A percentile compares a stretch with the other conserved stretches of the same genome.
phyloP scores from a whole-genome alignment of 2,797 vertebrate genomes.

The Holocentrus rufus region DNA sequence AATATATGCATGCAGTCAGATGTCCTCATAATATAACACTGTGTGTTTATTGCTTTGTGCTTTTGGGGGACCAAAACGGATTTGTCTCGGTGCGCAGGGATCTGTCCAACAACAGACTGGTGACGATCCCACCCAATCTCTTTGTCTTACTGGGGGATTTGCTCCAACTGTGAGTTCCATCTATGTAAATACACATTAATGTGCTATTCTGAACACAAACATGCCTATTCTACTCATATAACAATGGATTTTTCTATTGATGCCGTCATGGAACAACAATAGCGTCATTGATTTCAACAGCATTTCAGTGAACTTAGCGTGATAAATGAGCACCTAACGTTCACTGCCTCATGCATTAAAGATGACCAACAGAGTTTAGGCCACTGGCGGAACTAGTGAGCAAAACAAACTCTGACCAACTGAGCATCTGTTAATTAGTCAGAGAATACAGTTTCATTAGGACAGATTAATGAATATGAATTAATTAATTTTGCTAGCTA shows the following conservation, averaged over 20 bases:
- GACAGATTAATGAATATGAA: no score
- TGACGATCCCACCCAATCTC: conserved; percentile 84
- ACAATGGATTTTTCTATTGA: neutral
- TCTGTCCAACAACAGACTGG: conserved; percentile 91
- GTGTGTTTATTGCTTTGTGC: conserved; percentile 29
- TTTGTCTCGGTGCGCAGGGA: conserved; percentile 83
- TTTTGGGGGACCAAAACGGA: conserved; percentile 33
- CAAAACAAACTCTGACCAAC: no score
- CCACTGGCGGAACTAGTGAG: no score
- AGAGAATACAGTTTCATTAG: no score
- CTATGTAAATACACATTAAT: conserved; percentile 13
- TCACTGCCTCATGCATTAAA: no score
- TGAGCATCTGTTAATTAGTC: no score
- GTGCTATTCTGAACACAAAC: neutral
- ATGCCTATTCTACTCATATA: conserved; percentile 1
- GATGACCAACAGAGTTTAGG: no score
- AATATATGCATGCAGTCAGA: neutral
- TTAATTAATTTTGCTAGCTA: no score
- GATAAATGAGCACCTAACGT: no score
- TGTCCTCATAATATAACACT: neutral
- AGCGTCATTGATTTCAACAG: no score
- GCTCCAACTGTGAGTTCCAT: conserved; percentile 90
- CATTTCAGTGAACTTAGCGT: no score
- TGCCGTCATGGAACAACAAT: neutral
- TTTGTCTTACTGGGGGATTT: conserved; percentile 91